Percentiles rank a stretch among this genome's conserved stretches.
These are phyloP conservation scores for Drosophila melanogaster DNA, from an alignment of 1,140 invertebrate species.

Conservation along the genomic window DNA sequence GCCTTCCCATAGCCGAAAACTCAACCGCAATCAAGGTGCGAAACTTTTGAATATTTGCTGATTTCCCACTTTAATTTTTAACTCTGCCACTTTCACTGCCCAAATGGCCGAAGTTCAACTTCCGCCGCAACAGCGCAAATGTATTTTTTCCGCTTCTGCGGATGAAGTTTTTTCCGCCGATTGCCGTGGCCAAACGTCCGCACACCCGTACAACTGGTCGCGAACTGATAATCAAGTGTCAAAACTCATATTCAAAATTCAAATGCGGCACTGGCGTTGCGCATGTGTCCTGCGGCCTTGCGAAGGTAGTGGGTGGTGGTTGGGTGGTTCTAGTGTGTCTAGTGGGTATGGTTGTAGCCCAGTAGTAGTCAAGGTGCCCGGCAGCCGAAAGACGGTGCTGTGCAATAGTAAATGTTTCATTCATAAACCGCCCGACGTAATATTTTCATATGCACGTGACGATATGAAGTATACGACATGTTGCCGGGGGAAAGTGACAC, in stretches of 20 bases:
- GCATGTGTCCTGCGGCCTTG: constrained; percentile 73
- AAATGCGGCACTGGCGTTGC: constrained; percentile 63
- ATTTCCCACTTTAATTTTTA: constrained; percentile 4
- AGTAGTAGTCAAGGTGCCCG: constrained; percentile 64
- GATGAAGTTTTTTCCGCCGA: constrained; percentile 41
- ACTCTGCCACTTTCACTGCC: constrained; percentile 66
- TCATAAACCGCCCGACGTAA: constrained; percentile 71
- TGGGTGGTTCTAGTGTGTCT: not conserved
- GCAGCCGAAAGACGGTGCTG: constrained; percentile 23
- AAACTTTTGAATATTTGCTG: constrained; percentile 38
- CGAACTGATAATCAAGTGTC: constrained; percentile 81
- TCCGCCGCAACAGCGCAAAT: constrained; percentile 64
- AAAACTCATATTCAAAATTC: constrained; percentile 83
- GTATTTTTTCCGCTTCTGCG: constrained; percentile 46
- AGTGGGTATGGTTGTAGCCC: constrained; percentile 9
- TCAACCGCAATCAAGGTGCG: constrained; percentile 36
- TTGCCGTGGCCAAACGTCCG: constrained; percentile 55
- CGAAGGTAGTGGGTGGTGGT: constrained; percentile 14
- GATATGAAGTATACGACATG: constrained; percentile 8
- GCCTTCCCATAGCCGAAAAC: constrained; percentile 48
- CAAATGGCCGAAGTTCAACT: constrained; percentile 52
- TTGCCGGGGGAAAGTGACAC: constrained; percentile 17
- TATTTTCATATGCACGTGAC: constrained; percentile 69
- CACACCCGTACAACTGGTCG: constrained; percentile 70
- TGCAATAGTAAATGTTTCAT: constrained; percentile 76